These are phyloP conservation scores for Odontocerum albicorne DNA, from an alignment of 2,888 invertebrate species.

Conservation along the genomic window DNA sequence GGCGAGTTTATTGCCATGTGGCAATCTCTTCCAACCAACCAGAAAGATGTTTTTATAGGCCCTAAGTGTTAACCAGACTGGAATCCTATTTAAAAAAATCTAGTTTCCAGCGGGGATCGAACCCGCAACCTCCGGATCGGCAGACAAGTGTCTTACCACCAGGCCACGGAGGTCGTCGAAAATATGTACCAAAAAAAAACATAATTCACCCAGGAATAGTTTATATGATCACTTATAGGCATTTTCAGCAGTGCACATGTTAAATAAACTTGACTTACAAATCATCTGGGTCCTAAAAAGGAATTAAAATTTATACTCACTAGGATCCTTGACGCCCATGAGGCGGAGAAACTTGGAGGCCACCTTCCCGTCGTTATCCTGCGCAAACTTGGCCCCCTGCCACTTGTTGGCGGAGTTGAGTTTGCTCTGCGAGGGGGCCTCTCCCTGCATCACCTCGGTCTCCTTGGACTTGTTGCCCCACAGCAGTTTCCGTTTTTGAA, in stretches of 20 bases:
- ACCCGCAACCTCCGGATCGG: no score
- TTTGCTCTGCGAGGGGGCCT: slow-evolving; percentile 43
- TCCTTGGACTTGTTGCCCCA: slow-evolving; percentile 80
- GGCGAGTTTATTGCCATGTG: no score
- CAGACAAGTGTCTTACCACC: no score
- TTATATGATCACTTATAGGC: neutral
- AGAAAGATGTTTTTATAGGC: no score
- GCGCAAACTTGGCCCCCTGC: slow-evolving; percentile 85
- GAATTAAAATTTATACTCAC: slow-evolving; percentile 38
- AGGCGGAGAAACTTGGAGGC: slow-evolving; percentile 94
- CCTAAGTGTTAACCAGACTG: no score
- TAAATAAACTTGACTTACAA: neutral
- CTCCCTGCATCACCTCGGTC: slow-evolving; percentile 37
- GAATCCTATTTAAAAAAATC: no score
- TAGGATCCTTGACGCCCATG: slow-evolving; percentile 86
- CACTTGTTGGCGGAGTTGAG: slow-evolving; percentile 57
- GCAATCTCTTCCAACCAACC: no score
- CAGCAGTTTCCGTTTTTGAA: slow-evolving; percentile 88
- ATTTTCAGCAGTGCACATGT: no score
- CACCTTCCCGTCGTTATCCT: slow-evolving; percentile 89
- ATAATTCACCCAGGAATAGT: no score
- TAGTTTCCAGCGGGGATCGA: no score
- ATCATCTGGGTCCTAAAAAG: neutral
- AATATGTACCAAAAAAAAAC: no score
- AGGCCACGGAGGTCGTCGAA: no score